Percentiles rank a stretch among this genome's conserved stretches.
phyloP scores from a whole-genome alignment of 2,113 vertebrate genomes.

The Leucoraja erinaceus region DNA sequence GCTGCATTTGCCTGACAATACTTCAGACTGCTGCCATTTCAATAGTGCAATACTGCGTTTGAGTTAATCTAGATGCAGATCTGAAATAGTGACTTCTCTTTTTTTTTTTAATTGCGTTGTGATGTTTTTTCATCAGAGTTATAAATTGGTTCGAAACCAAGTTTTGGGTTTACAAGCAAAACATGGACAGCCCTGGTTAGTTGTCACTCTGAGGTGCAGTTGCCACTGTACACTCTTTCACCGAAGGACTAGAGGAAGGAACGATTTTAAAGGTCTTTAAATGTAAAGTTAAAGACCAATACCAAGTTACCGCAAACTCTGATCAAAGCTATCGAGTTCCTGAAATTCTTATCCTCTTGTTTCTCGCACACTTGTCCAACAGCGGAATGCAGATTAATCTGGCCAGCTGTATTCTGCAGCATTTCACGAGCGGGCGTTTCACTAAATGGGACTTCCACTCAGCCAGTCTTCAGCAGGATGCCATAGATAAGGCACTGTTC shows the following conservation, averaged over 20 bases:
- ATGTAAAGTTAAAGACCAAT: background rate
- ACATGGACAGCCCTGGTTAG: background rate
- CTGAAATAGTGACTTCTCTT: background rate
- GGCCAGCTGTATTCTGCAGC: background rate
- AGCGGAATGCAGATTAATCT: background rate
- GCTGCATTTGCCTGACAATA: background rate
- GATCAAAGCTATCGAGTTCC: background rate
- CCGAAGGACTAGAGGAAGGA: background rate
- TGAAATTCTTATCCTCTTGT: background rate
- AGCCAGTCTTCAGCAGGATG: background rate
- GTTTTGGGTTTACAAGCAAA: background rate
- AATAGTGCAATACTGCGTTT: background rate
- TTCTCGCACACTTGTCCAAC: background rate
- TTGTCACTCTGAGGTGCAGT: background rate
- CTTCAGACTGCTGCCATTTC: background rate
- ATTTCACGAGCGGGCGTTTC: background rate
- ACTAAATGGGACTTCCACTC: background rate
- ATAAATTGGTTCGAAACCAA: too few relatives aligned
- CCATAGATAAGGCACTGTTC: background rate
- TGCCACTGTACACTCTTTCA: background rate
- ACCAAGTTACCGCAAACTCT: background rate
- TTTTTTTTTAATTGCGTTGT: too few relatives aligned
- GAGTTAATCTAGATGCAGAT: background rate
- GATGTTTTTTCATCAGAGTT: background rate
- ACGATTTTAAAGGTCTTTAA: background rate